Base-by-base conservation (phyloP, 1,140 invertebrate genomes). In the Hylaeus anthracinus region DNA sequence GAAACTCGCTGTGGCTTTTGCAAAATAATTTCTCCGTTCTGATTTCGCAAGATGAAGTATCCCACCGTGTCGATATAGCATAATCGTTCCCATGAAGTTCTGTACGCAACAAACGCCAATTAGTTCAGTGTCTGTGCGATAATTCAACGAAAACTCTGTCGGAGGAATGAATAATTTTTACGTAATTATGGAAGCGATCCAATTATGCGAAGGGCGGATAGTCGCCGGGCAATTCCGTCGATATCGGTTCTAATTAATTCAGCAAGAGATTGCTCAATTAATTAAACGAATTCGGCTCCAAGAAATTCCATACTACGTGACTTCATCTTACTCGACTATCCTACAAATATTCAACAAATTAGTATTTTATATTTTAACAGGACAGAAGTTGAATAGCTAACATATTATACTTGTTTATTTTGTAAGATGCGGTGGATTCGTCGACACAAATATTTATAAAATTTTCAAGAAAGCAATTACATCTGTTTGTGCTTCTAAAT, bases 261-360 rank as follows among this genome's bases (percentile, higher is more conserved):
- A 12, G 14, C 9, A 6, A 5, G 45, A n/a, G 37, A 41, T 64
- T 3, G 55, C 56, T 43, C 5, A 15, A 51, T 9, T 2, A 51
- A 3, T 8, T 2, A 37, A 60, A 5, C 0, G 3, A n/a, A 63
- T 48, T 56, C 37, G 55, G 4, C 53, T 39, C 41, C 26, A 43
- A 51, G 37, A 66, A 73, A 73, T 48, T 15, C 10, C 66, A 5
- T 2, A 48, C 8, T 39, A 15, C 5, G 26, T n/a, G 15, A 70
- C 41, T 79, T 82, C 53, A 71, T 61, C n/a, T 53, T 43, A 5
- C 3, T 56, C 12, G 14, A 79, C 67, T 79, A 79, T 26, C 26
- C 78, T 53, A 12, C 12, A 1, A n/a, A 79, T 72, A 3, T 79
- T 43, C 8, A 53, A 60, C 26, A 10, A 5, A 45, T 51, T 10